A percentile compares a stretch with the other conserved stretches of the same genome.
Conservation (phyloP, 53 echinoderm and acorn worm species). For the Astropecten irregularis region DNA sequence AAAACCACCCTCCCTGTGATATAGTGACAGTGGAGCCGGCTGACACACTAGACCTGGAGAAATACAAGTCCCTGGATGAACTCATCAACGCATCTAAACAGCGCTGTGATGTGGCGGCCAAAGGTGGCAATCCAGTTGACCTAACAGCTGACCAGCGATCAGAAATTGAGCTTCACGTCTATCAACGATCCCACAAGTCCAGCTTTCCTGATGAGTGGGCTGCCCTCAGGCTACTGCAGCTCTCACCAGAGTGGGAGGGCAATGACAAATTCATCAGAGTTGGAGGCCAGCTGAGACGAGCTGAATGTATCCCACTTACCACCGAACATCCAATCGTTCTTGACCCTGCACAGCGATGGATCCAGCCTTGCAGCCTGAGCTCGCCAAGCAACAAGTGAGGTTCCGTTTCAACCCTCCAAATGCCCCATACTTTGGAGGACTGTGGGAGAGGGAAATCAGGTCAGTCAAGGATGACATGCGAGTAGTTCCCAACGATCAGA, state of each 20-base stretch:
- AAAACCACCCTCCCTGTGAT: conserved; percentile 1
- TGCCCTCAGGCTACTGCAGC: neutral
- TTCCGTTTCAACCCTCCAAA: conserved; percentile 11
- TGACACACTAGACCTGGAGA: neutral
- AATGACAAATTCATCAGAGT: no score
- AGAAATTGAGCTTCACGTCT: neutral
- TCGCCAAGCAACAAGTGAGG: neutral
- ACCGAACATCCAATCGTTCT: neutral
- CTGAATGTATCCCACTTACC: neutral
- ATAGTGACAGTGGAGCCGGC: neutral
- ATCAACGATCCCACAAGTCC: neutral
- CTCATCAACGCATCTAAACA: conserved; percentile 16
- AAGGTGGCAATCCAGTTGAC: neutral
- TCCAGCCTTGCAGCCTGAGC: neutral
- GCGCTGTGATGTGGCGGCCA: conserved; percentile 14
- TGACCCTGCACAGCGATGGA: neutral
- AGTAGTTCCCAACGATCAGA: conserved; percentile 1
- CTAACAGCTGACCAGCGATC: neutral
- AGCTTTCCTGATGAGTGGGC: neutral
- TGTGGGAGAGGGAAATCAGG: conserved; percentile 50
- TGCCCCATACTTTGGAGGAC: conserved; percentile 56
- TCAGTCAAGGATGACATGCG: conserved; percentile 17
- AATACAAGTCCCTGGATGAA: neutral
- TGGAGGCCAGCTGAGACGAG: no score
- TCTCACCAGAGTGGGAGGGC: no score